Base-by-base conservation (phyloP, 1,140 invertebrate genomes). In the Papilio xuthus region DNA sequence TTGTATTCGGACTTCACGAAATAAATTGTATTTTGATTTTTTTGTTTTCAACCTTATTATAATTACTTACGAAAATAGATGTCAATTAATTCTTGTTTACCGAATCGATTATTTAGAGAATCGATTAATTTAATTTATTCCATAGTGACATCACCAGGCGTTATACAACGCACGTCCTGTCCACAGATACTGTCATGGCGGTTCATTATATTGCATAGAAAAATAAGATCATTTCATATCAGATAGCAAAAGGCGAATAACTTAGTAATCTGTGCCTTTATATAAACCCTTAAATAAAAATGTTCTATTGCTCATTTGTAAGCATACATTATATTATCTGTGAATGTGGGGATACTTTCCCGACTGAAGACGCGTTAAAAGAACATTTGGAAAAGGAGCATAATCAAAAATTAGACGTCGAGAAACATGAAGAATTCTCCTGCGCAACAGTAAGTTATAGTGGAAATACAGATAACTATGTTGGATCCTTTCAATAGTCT, bases 281-380 rank as follows among this genome's bases (percentile, higher is more conserved):
- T 67, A 73, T 70, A 67, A 26, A 75, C 20, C 73, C n/a, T 53
- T 9, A 20, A 53, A 53, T 75, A 32, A 87, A 90, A 80, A 92
- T 85, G 83, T 88, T 90, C 85, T 91, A 90, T 83, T 92, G 90
- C 83, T 91, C 90, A 37, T 92, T 91, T 79, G 90, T 92, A 60
- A 91, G 90, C 78, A 91, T 89, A 80, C 88, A 92, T 77, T 92
- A 91, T 82, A 89, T 91, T 84, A 90, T 92, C 90, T 92, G 90
- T 90, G 90, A 91, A 83, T 92, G 90, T 63, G 90, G 90, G 0
- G 90, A 92, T 83, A 91, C 88, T 70, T 91, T 91, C 85, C 87
- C 90, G 4, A 87, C 84, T 1, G 90, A 92, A 78, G 87, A 92
- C 8, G 85, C 81, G 32, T 80, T 91, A 32, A 88, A 86, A 79